These are phyloP conservation scores for Galeruca laticollis DNA, from an alignment of 2,888 invertebrate species.

Conservation along the genomic window DNA sequence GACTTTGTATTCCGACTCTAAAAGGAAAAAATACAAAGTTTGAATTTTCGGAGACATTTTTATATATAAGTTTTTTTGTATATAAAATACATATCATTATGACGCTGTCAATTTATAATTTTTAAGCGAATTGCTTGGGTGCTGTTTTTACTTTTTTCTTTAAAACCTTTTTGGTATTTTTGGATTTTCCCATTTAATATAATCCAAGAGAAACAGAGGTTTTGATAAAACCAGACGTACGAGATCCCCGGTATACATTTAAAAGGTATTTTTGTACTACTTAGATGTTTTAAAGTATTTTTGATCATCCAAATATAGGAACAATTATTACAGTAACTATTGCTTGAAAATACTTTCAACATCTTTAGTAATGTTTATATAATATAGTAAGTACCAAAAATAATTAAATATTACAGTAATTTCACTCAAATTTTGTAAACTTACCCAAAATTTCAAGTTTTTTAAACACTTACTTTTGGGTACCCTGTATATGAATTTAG, in stretches of 20 bases:
- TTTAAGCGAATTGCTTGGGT: neutral
- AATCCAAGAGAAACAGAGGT: neutral
- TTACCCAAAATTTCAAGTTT: too few relatives aligned
- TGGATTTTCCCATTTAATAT: neutral
- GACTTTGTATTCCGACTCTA: too few relatives aligned
- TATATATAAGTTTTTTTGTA: neutral
- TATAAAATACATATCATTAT: conserved; percentile 23
- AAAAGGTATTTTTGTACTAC: conserved; percentile 12
- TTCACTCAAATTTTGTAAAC: neutral
- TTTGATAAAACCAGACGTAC: neutral
- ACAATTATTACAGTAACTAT: neutral
- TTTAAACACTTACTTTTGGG: neutral
- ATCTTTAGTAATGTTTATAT: conserved; percentile 4
- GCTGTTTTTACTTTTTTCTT: neutral
- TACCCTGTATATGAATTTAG: too few relatives aligned
- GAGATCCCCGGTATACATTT: neutral
- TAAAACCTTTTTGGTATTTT: neutral
- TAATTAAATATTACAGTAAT: neutral
- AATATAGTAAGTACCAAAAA: neutral
- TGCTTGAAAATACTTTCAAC: conserved; percentile 30
- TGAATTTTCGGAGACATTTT: neutral
- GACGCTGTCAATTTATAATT: conserved; percentile 18
- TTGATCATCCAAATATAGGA: conserved; percentile 15
- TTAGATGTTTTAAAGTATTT: conserved; percentile 29
- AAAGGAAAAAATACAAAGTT: neutral